Base-by-base conservation (phyloP, 2,888 invertebrate species). In the Helobdella robusta region DNA sequence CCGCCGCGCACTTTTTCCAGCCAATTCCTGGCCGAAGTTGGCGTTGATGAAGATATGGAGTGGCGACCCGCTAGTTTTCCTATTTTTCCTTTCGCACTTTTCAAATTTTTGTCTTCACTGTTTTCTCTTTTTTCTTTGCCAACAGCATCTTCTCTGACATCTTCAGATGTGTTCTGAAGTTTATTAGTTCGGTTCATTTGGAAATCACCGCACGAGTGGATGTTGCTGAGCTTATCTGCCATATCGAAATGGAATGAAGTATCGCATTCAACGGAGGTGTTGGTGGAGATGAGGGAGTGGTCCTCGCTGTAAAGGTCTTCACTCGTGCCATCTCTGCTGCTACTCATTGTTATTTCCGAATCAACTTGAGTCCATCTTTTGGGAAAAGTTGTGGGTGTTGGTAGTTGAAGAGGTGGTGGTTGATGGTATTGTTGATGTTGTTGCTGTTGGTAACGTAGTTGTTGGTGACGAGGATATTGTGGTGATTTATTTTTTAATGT, bases 221-320 rank as follows among this genome's bases (percentile, higher is more conserved):
- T 15, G 11, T 15, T 15, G 11, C n/a, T 40, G 11, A 15, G 44
- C n/a, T 40, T 40, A 15, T 40, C 44, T 40, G n/a, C n/a, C 44
- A 15, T 40, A 30, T 56, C 56, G n/a, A n/a, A n/a, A n/a, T n/a
- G n/a, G n/a, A n/a, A n/a, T n/a, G n/a, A n/a, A n/a, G n/a, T n/a
- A n/a, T n/a, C n/a, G n/a, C n/a, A n/a, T 30, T 30, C 56, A 30
- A 56, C 28, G n/a, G 56, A 56, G 2, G 56, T 56, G 15, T 56
- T 56, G 4, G 56, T 56, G 5, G 56, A 56, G 32, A 56, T 30
- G 32, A 56, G 32, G 8, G 56, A 56, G 11, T n/a, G n/a, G n/a
- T 56, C 32, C 11, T 56, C 56, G 56, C 56, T 56, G 15, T 8
- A n/a, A n/a, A 30, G 56, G 23, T 56, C 56, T 30, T 56, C 56